Base-by-base conservation (phyloP, 2,797 vertebrate genomes). In the Eurystomus glaucurus region DNA sequence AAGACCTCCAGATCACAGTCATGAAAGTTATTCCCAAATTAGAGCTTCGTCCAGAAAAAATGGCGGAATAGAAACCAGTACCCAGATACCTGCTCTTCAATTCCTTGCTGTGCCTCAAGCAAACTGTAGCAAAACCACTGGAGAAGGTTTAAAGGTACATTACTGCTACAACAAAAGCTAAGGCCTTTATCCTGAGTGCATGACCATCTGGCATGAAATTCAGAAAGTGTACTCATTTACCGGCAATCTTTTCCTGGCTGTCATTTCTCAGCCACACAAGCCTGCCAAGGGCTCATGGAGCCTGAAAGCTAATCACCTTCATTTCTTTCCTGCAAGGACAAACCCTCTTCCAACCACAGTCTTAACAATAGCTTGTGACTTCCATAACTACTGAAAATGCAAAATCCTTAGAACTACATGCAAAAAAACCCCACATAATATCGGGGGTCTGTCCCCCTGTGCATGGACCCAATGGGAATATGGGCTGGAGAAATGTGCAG, bases 181-280 rank as follows among this genome's bases (percentile, higher is more conserved):
- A 91, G 66, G n/a, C 22, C 57, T 68, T 37, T 64, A 39, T 89
- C 39, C 50, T 35, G 25, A 71, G 23, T 75, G 82, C 78, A 46
- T 84, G 91, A 82, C 69, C 74, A 88, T 86, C 66, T 91, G 93
- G 70, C 68, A 48, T 69, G 62, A 92, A 92, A 84, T 86, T 88
- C 58, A 55, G 69, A 74, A 55, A 85, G 76, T 35, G 20, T 66
- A 62, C 66, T 93, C 48, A 60, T 86, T 94, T 93, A 81, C 60
- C 35, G 52, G 60, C 61, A 89, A 2, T 83, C 33, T 90, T 89
- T 88, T 94, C 70, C 75, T 82, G 62, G 65, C 46, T 84, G 43
- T 82, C 18, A 4, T 88, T 95, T 93, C 51, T 82, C 60, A 89
- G 70, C 26, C 77, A 89, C 62, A 69, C 6, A 84, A 81, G 39